A percentile compares a stretch with the other conserved stretches of the same genome.
Conservation (phyloP, 2,113 vertebrate genomes). For the Sorex fumeus region DNA sequence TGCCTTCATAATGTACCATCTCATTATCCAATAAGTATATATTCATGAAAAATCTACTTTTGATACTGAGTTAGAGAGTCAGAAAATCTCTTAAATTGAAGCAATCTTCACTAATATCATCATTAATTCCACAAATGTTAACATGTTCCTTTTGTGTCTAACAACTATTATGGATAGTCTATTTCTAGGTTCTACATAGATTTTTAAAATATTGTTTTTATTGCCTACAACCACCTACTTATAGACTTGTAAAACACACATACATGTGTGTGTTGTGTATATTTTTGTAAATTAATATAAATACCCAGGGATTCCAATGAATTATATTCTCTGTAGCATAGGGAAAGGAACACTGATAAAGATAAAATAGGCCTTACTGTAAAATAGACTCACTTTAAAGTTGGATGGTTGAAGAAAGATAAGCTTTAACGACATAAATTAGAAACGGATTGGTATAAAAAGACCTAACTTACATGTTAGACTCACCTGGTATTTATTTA, state of each 20-base stretch:
- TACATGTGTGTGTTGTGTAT: too few relatives aligned
- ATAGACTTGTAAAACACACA: not conserved
- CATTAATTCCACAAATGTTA: not conserved
- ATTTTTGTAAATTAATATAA: too few relatives aligned
- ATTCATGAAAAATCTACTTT: slow-evolving; percentile 31
- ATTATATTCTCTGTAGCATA: not conserved
- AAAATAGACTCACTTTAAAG: not conserved
- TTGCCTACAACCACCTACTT: not conserved
- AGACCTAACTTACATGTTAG: not conserved
- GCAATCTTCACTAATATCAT: not conserved
- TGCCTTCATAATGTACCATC: not conserved
- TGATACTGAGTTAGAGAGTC: not conserved
- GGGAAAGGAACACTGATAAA: not conserved
- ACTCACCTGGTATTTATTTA: not conserved
- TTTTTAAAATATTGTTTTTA: not conserved
- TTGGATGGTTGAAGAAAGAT: not conserved
- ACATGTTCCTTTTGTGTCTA: not conserved
- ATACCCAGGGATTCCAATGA: not conserved
- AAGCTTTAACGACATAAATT: slow-evolving; percentile 2
- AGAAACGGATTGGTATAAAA: not conserved
- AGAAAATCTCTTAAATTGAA: not conserved
- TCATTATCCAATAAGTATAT: not conserved
- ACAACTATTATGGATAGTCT: not conserved
- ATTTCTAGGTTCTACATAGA: not conserved
- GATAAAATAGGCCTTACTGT: slow-evolving; percentile 19